Conservation (phyloP, 2,888 invertebrate genomes). For the Ctenicera cuprea region DNA sequence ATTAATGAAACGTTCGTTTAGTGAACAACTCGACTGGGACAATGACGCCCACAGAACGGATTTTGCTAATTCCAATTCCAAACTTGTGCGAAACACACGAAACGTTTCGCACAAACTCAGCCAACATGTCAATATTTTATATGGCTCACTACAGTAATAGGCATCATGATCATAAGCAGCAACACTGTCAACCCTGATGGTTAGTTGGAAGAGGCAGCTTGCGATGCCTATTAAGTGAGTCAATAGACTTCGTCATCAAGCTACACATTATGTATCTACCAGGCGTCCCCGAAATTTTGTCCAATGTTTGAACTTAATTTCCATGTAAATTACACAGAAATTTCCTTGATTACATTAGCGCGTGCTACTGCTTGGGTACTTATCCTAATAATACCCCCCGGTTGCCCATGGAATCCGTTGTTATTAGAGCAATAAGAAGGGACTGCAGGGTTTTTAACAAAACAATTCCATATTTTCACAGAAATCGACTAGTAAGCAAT, state of each 20-base stretch:
- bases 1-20: conserved; percentile 42
- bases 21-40: conserved; percentile 12
- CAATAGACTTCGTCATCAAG: conserved; percentile 25
- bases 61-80: conserved; percentile 13
- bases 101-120: no score
- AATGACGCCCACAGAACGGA: neutral
- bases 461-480: neutral
- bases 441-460: conserved; percentile 11
- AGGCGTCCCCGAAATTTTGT: conserved; percentile 40
- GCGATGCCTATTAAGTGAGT: conserved; percentile 33
- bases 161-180: neutral
- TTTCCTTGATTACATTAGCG: conserved; percentile 46
- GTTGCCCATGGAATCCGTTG: conserved; percentile 36
- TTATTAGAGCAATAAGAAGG: conserved; percentile 27
- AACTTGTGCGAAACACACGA: no score
- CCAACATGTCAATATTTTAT: no score
- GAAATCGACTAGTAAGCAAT: conserved; percentile 15
- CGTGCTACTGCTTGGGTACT: conserved; percentile 42
- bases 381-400: conserved; percentile 44
- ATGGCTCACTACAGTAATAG: neutral
- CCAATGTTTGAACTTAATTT: conserved; percentile 47
- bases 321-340: conserved; percentile 49
- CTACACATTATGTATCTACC: conserved; percentile 32
- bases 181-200: conserved; percentile 10
- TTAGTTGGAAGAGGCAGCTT: conserved; percentile 16